Conservation (phyloP, 1,140 invertebrate genomes). For the Heliothis virescens region DNA sequence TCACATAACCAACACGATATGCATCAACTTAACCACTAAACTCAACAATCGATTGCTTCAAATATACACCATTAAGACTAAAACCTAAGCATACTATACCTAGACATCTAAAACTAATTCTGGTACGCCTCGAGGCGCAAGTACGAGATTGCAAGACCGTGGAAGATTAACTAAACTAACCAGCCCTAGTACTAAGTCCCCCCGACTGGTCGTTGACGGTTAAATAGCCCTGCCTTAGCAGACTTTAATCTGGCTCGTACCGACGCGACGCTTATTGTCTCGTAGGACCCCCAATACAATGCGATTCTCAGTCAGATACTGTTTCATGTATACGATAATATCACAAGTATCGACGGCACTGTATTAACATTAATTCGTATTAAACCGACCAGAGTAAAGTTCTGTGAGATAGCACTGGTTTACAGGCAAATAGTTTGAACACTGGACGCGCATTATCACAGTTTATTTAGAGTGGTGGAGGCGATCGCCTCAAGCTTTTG, state of each 20-base stretch:
- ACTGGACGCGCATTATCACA: conserved; percentile 85
- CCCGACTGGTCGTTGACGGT: conserved; percentile 53
- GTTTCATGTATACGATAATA: conserved; percentile 67
- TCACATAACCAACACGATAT: conserved; percentile 82
- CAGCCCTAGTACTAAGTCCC: conserved; percentile 57
- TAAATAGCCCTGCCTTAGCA: conserved; percentile 63
- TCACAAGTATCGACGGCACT: conserved; percentile 81
- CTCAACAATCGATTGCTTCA: conserved; percentile 59
- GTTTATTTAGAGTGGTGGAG: conserved; percentile 66
- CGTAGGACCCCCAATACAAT: conserved; percentile 58
- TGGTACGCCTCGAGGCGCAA: conserved; percentile 60
- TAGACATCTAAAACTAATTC: conserved; percentile 57
- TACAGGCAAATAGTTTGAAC: conserved; percentile 68
- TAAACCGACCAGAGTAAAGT: conserved; percentile 62
- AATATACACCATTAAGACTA: conserved; percentile 55
- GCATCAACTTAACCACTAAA: conserved; percentile 79
- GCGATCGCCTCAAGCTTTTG: conserved; percentile 73
- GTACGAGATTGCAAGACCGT: conserved; percentile 67
- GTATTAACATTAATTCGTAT: conserved; percentile 67
- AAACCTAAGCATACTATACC: conserved; percentile 44
- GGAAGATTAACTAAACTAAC: conserved; percentile 65
- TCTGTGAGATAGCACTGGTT: conserved; percentile 58
- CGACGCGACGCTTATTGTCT: conserved; percentile 65
- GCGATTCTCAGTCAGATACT: conserved; percentile 58
- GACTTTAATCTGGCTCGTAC: conserved; percentile 57